Evolutionary conservation across 2,113 vertebrate species (phyloP), one percentile per base, ranked within the genome.

Genomic region (Nothoprocta pentlandii): DNA sequence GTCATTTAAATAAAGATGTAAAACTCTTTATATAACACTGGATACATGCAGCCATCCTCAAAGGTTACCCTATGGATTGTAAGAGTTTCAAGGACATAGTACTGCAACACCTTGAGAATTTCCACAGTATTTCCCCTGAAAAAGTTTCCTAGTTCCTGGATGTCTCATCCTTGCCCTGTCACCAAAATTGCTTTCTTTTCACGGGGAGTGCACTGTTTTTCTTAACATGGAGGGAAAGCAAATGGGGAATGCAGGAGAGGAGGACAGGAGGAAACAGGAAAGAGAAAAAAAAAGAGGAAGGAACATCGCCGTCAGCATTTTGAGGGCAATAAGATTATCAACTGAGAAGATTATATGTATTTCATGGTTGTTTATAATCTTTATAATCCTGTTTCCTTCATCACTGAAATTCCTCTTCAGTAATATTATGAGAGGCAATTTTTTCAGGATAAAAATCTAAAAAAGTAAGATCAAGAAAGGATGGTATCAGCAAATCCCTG

Each of bases 1-100:
- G 47, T 66, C 68, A 41, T 92, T 97, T 92, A 96, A 97, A 95
- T 92, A 96, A 94, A 97, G 67, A 89, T 61, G 64, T 69, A 96
- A 93, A 96, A 66, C 41, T 84, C 62, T 94, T 87, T 81, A 78
- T 91, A 87, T 79, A 93, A 85, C 81, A 63, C 20, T 80, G 78
- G 47, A 68, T 94, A 74, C 39, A 82, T 36, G 73, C 87, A 95
- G 36, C 64, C 84, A 83, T 94, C 61, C 92, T 92, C 71, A 92
- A 97, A 96, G 67, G 34, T 95, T 96, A 92, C 21, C n/a, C 34
- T 58, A 91, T 51, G 32, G 70, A 70, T 71, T 77, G 3, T 14
- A 80, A 74, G 8, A 82, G 51, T 85, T 96, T 94, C 82, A 97
- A 97, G 84, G 89, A 79, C 73, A 68, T 83, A 61, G 9, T 74